A percentile compares a stretch with the other conserved stretches of the same genome.
Evolutionary conservation across 2,797 vertebrate genomes (phyloP).

Genomic region (Tadarida brasiliensis): DNA sequence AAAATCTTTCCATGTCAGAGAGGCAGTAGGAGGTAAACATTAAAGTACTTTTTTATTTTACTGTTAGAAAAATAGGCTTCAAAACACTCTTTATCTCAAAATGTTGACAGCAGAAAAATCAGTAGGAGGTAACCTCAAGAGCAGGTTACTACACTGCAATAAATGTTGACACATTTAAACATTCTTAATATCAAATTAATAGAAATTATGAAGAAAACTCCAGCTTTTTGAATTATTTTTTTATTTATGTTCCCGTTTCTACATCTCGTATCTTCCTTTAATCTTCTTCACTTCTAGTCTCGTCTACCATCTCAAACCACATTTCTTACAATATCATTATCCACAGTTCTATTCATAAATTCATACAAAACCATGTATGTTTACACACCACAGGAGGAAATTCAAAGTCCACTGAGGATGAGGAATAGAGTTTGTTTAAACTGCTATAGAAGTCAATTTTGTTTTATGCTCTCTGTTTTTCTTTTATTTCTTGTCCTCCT

Average conservation of each 20-base stretch:
- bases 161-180: conserved; percentile 27
- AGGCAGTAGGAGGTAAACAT: conserved; percentile 64
- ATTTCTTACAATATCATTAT: neutral
- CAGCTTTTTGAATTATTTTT: neutral
- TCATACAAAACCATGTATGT: neutral
- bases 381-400: neutral
- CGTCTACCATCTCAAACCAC: neutral
- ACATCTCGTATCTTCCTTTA: neutral
- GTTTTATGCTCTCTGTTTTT: neutral
- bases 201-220: conserved; percentile 34
- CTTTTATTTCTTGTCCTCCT: neutral
- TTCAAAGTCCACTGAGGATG: neutral
- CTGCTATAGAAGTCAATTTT: neutral
- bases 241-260: neutral
- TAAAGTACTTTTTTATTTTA: conserved; percentile 62
- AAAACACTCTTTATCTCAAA: conserved; percentile 61
- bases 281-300: neutral
- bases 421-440: neutral
- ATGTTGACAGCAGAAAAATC: conserved; percentile 43
- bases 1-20: conserved; percentile 72
- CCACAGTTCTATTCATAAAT: neutral
- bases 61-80: conserved; percentile 64
- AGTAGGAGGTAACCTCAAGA: neutral
- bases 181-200: conserved; percentile 38
- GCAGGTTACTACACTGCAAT: neutral